Evolutionary conservation across 1,140 invertebrate genomes (phyloP), one percentile per base, ranked within the genome.

Genomic region (Danaus plexippus): DNA sequence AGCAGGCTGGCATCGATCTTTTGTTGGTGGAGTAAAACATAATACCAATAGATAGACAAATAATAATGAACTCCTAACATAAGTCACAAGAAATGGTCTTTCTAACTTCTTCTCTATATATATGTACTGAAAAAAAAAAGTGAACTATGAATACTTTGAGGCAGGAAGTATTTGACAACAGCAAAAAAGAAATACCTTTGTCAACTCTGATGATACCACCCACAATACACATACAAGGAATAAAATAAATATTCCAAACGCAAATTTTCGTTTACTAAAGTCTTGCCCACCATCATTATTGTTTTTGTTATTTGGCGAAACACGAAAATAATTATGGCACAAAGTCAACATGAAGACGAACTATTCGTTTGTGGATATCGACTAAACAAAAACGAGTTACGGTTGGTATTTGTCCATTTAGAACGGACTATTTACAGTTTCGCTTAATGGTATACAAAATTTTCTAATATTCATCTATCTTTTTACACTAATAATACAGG

Each of bases 271-370:
- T 63, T 75, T 80, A 63, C 77, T 79, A 57, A 71, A 71, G 54
- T 72, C 71, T 56, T 73, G 75, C 9, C 52, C 64, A 59, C 66
- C 77, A 76, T 85, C 77, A 65, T 82, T 82, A 57, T 53, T 70
- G 57, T 75, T 85, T 67, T 87, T 85, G 61, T 77, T 79, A 59
- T 72, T 79, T 56, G 72, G 58, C 18, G 69, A 69, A 47, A 86
- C 77, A 53, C 73, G 69, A 72, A 85, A 86, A 64, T 85, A 86
- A 62, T 86, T 84, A 73, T 86, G 83, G 70, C 80, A 85, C 68
- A 86, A 70, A 77, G 78, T 81, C 78, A 86, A 84, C 83, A 86
- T 86, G 63, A 79, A 82, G 73, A 66, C 60, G 61, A 71, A 50
- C 69, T 63, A 57, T 66, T 50, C 54, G 52, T 40, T 44, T 56